Base-by-base conservation (phyloP, 2,797 vertebrate genomes). In the Gallinago nigripennis region DNA sequence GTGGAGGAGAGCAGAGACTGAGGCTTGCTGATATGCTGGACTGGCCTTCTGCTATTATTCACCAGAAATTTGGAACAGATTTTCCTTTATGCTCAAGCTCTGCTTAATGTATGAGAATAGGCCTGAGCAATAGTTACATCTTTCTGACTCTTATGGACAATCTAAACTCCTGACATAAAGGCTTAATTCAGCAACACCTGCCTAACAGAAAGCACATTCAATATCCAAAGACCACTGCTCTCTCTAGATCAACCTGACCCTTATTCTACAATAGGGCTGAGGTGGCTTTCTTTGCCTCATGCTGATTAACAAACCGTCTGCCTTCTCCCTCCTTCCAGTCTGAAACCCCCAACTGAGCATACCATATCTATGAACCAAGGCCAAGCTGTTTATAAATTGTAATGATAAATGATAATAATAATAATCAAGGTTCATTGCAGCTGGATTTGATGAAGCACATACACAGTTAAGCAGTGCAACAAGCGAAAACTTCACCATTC, bases 1-100 rank as follows among this genome's bases (percentile, higher is more conserved):
- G 31, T 1, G 0, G 15, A 48, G 17, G 23, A 57, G 20, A 50
- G 13, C 1, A 65, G 33, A 78, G 31, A 15, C 5, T 3, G 21
- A 72, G 31, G 23, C 43, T 33, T 1, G 1, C 3, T 11, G 33
- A 12, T 28, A 10, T 1, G 3, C 53, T 64, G 39, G 30, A 45
- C 70, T 46, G 43, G 8, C 33, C 10, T 48, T 64, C 35, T 78
- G 21, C 70, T 78, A 19, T 53, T 80, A 41, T 14, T 41, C 20
- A 11, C 2, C 24, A 70, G 43, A 77, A 80, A 65, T 68, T 51
- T 53, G 23, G 25, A 75, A 63, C 8, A 75, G 41, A 12, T 58
- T 66, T 78, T 82, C 28, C 39, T 66, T 63, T 24, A 31, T 1
- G 1, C 31, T 82, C 27, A 23, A 58, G 16, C 9, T 75, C n/a